These are phyloP conservation scores for Anthoscopus minutus DNA, from an alignment of 2,113 vertebrate species.

Conservation along the genomic window DNA sequence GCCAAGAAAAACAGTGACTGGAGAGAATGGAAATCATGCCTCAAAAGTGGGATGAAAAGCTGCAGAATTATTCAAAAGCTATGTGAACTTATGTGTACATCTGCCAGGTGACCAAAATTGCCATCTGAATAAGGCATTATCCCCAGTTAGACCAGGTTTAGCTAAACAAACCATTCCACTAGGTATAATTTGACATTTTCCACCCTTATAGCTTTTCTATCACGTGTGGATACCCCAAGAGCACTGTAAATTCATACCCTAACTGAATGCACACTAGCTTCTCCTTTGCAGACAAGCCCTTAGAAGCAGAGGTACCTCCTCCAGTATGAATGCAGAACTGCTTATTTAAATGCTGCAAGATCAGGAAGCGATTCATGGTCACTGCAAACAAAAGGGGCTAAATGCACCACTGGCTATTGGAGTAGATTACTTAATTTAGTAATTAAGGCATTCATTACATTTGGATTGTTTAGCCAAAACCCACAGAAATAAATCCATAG, in stretches of 20 bases:
- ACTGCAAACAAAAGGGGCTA: background rate
- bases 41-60: constrained; percentile 13
- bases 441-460: background rate
- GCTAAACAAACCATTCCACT: constrained; percentile 3
- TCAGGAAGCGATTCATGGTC: background rate
- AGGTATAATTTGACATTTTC: constrained; percentile 34
- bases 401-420: background rate
- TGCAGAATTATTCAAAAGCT: constrained; percentile 31
- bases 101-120: constrained; percentile 21
- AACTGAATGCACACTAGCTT: background rate
- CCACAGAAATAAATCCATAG: background rate
- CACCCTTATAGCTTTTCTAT: background rate
- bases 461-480: background rate
- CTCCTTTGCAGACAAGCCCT: background rate
- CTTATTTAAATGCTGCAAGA: background rate
- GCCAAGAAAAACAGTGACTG: constrained; percentile 13
- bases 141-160: background rate
- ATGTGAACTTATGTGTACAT: background rate
- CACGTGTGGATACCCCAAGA: background rate
- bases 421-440: background rate
- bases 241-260: background rate
- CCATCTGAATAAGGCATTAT: constrained; percentile 52
- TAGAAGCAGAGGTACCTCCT: background rate
- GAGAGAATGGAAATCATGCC: background rate
- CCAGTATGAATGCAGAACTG: background rate